Evolutionary conservation across 1,140 invertebrate species (phyloP).

Genomic region (Maniola jurtina): DNA sequence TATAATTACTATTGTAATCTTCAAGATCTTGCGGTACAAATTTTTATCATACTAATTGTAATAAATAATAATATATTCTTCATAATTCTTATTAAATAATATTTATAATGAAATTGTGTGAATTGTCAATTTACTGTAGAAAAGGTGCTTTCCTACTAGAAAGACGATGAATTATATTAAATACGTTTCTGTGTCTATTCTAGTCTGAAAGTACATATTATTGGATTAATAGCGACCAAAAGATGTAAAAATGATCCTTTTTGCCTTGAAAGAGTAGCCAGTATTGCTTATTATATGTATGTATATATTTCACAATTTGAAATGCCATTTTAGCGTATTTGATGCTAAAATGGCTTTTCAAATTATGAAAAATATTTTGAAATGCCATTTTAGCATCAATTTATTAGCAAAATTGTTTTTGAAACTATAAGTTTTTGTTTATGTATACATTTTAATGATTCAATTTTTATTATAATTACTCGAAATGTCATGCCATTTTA

Average conservation of each 20-base stretch:
- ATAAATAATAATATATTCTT: background rate
- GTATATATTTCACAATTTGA: too few species aligned
- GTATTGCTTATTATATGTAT: background rate
- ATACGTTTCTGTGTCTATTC: too few species aligned
- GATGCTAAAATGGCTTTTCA: too few species aligned
- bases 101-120: background rate
- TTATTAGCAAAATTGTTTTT: background rate
- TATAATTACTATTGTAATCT: background rate
- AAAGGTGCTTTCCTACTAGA: too few species aligned
- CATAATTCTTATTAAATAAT: background rate
- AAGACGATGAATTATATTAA: too few species aligned
- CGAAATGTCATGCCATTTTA: too few species aligned
- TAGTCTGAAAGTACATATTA: too few species aligned
- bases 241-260: background rate
- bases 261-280: background rate
- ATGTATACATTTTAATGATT: background rate
- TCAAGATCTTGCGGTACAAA: slow-evolving; percentile 2
- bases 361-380: too few species aligned
- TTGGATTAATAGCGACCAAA: background rate
- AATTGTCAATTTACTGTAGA: background rate
- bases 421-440: background rate
- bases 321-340: too few species aligned
- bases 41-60: background rate
- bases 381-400: too few species aligned
- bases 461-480: too few species aligned